Percentiles rank a stretch among this genome's conserved stretches.
Evolutionary conservation across 2,113 vertebrate genomes (phyloP).

Genomic region (Sclerurus mexicanus): DNA sequence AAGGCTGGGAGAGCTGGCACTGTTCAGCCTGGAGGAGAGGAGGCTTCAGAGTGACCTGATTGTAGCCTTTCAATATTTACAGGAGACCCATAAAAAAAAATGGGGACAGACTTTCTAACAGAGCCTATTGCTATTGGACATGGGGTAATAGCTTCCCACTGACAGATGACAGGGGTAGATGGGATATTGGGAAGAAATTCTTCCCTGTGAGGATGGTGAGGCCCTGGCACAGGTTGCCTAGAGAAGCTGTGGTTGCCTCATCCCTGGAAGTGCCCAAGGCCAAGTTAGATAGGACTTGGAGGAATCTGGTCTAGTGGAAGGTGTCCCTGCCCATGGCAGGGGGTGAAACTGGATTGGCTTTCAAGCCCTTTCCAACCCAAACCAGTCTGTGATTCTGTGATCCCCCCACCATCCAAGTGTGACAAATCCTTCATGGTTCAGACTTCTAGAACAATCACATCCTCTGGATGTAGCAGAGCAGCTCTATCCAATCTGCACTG

Average conservation of each 20-base stretch:
- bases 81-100: neutral
- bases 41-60: neutral
- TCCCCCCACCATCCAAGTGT: neutral
- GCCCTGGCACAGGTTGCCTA: neutral
- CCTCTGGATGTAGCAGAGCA: accelerated
- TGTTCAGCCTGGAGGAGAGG: neutral
- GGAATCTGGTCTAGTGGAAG: neutral
- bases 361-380: neutral
- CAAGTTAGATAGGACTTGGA: neutral
- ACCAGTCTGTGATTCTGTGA: neutral
- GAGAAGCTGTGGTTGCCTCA: neutral
- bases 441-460: neutral
- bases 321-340: neutral
- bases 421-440: neutral
- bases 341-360: accelerated
- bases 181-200: neutral
- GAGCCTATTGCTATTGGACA: too few species aligned
- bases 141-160: neutral
- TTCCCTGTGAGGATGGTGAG: too few species aligned
- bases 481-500: neutral
- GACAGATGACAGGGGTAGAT: neutral
- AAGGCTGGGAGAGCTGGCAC: neutral
- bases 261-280: neutral
- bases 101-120: neutral
- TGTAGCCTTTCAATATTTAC: neutral